Base-by-base conservation (phyloP, 2,113 vertebrate species). In the Passer domesticus region DNA sequence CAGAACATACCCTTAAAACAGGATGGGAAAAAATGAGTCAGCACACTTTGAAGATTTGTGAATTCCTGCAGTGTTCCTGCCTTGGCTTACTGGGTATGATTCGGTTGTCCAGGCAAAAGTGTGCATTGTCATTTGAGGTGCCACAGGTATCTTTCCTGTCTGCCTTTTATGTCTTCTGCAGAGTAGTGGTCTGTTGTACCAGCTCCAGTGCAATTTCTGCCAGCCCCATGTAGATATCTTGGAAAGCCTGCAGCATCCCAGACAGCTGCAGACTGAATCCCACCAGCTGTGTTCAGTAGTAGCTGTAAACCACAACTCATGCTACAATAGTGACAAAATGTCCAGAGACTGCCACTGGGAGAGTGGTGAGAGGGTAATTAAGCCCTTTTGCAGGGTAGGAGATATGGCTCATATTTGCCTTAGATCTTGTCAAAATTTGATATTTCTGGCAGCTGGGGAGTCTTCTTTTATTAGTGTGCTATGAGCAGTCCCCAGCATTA, bases 361-460 rank as follows among this genome's bases (percentile, higher is more conserved):
- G 19, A 72, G 13, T 22, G 12, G 30, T 37, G 39, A n/a, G 15
- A 89, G 8, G 63, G 4, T 18, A 69, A 22, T 76, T 63, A 49
- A 83, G 20, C 19, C 2, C 2, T 72, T 79, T 76, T 83, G 5
- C n/a, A 86, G 37, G 12, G 24, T n/a, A 80, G 53, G 21, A 68
- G 8, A 33, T 35, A 44, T 0, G 6, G 30, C 50, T 46, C 63
- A 66, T 7, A 33, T 50, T 69, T 72, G 27, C 39, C 39, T 70
- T 82, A 14, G 6, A 2, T 66, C 37, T 60, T 64, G 41, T 44
- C 31, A 85, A 55, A 62, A 55, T 50, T 33, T 72, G 30, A 58
- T n/a, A 2, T 20, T 84, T 88, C 35, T 2, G 1, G 12, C 18
- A 86, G 19, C 0, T 0, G 4, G 6, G 30, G 4, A 41, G 31